Evolutionary conservation across 2,797 vertebrate genomes (phyloP).

Genomic region (Chelidonichthys spinosus): DNA sequence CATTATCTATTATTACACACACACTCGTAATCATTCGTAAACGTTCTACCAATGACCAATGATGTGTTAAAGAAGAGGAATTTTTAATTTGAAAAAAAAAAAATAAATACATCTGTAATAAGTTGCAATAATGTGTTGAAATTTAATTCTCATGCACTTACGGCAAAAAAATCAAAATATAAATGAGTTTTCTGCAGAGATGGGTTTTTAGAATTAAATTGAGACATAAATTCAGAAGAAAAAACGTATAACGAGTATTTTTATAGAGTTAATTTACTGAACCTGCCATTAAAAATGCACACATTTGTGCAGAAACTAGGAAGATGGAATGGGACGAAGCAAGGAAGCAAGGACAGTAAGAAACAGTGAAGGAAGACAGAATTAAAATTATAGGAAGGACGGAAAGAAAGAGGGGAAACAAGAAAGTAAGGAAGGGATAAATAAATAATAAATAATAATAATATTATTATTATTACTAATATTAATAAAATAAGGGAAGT

Average conservation of each 20-base stretch:
- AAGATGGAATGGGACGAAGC: background rate
- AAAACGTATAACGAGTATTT: background rate
- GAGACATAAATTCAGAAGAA: background rate
- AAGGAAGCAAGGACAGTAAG: background rate
- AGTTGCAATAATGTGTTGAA: constrained; percentile 12
- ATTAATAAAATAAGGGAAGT: no score
- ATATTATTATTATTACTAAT: no score
- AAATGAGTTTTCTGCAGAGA: background rate
- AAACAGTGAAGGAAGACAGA: background rate
- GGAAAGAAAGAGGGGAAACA: background rate
- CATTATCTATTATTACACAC: constrained; percentile 19
- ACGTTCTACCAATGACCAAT: constrained; percentile 7
- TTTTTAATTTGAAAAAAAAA: constrained; percentile 25
- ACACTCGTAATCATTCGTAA: no score
- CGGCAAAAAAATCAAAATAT: background rate
- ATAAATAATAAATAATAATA: no score
- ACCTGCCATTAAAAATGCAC: background rate
- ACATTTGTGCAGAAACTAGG: background rate
- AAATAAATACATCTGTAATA: constrained; percentile 2
- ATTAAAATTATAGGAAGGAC: no score
- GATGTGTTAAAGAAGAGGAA: constrained; percentile 14
- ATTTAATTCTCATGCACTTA: background rate
- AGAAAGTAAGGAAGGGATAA: no score
- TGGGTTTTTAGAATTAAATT: background rate
- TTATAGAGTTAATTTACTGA: background rate